Base-by-base conservation (phyloP, 2,888 invertebrate genomes). In the Amphipoea oculea region DNA sequence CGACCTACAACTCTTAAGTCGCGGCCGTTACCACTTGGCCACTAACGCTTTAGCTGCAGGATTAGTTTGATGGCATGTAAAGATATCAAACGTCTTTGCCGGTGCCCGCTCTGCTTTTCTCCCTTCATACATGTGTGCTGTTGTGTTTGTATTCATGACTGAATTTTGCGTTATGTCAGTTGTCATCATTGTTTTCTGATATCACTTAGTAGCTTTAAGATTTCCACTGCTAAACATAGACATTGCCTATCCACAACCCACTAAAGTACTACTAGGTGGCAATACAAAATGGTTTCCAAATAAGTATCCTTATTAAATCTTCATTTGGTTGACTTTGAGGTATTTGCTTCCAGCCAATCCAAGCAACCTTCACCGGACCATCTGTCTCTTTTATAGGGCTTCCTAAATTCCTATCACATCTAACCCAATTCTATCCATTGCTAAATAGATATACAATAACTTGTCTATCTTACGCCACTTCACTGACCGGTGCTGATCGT, bases 401-500 rank as follows among this genome's bases (percentile, higher is more conserved):
- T 81, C 54, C 14, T 11, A 71, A 20, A 71, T 82, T 71, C 20
- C 45, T 36, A 23, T 11, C 36, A 40, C 4, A 4, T 62, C 45
- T 20, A 51, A 54, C 54, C 62, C 36, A 51, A 48, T 62, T 72
- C 6, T 23, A 57, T 48, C 23, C 40, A 45, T 82, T 82, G 69
- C 82, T 75, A 57, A 78, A 82, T 62, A 75, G 62, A 74, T 14
- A 45, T 54, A 73, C 66, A 81, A 81, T 57, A 73, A 70, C 62
- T 72, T 62, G 54, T 29, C 72, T 66, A 60, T 40, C 73, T 84
- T 85, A 51, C 85, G 73, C 84, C 77, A 84, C 63, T 11, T 2
- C 29, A 42, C 29, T 40, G 17, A 36, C 70, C 70, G 11, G 60
- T 29, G 60, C 80, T 48, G 83, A 81, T 86, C 70, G 48, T 63